Evolutionary conservation across 2,797 vertebrate genomes (phyloP).

Genomic region (Hydrolagus colliei): DNA sequence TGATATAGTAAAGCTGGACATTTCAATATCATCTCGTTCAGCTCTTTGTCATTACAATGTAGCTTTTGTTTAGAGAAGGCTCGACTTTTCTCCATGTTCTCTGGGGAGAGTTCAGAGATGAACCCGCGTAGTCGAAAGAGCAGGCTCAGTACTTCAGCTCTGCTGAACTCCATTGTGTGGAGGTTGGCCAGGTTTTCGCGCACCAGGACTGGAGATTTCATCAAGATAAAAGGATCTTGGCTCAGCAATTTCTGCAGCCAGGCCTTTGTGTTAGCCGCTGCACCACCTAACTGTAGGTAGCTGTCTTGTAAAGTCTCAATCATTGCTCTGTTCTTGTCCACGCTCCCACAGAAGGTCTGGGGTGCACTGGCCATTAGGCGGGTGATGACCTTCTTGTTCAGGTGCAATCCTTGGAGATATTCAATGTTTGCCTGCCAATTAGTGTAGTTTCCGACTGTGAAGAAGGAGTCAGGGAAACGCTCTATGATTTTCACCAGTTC

Average conservation of each 20-base stretch:
- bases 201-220: conserved; percentile 60
- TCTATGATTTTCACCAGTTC: conserved; percentile 75
- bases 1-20: conserved; percentile 82
- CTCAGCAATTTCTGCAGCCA: conserved; percentile 88
- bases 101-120: conserved; percentile 71
- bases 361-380: conserved; percentile 80
- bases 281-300: conserved; percentile 73
- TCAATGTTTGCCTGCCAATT: conserved; percentile 71
- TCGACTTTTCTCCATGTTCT: conserved; percentile 63
- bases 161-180: conserved; percentile 62
- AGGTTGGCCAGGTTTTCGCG: conserved; percentile 71
- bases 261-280: conserved; percentile 69
- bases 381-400: conserved; percentile 76
- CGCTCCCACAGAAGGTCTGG: conserved; percentile 68
- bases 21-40: conserved; percentile 65
- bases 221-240: conserved; percentile 83
- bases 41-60: conserved; percentile 63
- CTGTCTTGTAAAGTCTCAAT: conserved; percentile 64
- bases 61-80: conserved; percentile 64
- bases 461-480: conserved; percentile 87
- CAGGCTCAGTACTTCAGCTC: conserved; percentile 70
- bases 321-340: conserved; percentile 66
- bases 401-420: conserved; percentile 73
- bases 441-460: conserved; percentile 60
- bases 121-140: conserved; percentile 81